A percentile compares a stretch with the other conserved stretches of the same genome.
These are phyloP conservation scores for Periparus ater DNA, from an alignment of 2,797 vertebrate species.

Conservation along the genomic window DNA sequence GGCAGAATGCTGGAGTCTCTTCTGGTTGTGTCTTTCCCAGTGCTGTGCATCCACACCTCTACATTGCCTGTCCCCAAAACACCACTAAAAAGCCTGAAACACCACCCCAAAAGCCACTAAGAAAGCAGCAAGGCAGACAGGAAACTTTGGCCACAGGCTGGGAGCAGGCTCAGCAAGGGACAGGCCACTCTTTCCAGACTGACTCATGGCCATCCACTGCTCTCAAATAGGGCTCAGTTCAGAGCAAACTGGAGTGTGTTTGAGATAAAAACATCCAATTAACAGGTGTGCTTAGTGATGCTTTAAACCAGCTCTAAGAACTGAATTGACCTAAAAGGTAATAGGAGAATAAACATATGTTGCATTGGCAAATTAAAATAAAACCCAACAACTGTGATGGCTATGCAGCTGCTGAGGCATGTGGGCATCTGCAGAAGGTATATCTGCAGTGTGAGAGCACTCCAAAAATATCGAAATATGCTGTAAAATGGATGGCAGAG, in stretches of 20 bases:
- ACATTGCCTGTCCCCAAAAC: background rate
- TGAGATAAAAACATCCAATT: background rate
- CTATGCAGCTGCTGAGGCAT: background rate
- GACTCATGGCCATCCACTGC: background rate
- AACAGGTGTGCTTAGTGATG: background rate
- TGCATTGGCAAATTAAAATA: background rate
- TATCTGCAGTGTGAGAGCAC: accelerated
- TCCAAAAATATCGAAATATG: accelerated
- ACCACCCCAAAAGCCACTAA: background rate
- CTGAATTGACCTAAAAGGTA: background rate
- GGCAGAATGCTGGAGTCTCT: background rate
- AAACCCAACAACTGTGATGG: accelerated
- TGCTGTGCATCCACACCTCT: background rate
- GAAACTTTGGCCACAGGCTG: background rate
- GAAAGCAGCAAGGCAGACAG: background rate
- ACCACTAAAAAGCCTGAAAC: background rate
- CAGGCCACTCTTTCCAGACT: background rate
- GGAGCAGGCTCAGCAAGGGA: background rate
- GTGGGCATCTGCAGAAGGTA: background rate
- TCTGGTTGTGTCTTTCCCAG: background rate
- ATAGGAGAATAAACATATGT: background rate
- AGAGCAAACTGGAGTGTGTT: background rate
- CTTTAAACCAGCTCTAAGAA: background rate
- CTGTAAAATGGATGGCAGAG: background rate
- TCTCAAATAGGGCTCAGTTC: background rate